Base-by-base conservation (phyloP, 1,140 invertebrate species). In the Aplysia californica region DNA sequence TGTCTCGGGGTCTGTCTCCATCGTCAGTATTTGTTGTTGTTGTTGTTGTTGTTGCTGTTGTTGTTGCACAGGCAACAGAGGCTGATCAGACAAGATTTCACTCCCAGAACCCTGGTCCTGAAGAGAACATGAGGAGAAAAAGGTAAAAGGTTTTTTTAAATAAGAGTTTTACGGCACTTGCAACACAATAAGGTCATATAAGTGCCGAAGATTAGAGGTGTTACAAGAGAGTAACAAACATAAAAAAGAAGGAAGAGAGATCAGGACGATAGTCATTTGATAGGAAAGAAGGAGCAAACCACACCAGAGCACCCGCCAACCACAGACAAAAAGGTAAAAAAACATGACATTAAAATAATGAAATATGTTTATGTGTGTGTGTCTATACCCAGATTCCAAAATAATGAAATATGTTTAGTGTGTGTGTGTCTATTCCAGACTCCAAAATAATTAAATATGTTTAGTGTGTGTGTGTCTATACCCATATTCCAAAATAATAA, bases 21-120 rank as follows among this genome's bases (percentile, higher is more conserved):
- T 65, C 5, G 41, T 61, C 1, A 26, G 58, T 26, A 73, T 50
- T n/a, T 44, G 55, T 6, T 66, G 59, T n/a, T 66, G 58, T 1
- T 50, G 59, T 58, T 75, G 38, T 10, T 75, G 50, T 31, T 61
- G 59, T 41, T 56, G 3, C 3, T 39, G 31, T 21, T 61, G 58
- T 58, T 61, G 36, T 50, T 73, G 68, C 2, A 56, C 68, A n/a
- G 68, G 31, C 26, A 50, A 58, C 0, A 35, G 59, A 1, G 70
- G 58, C 36, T 73, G 70, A 61, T 58, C 38, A 2, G 66, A 41
- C 18, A 75, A 23, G 23, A 75, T 75, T 35, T 75, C 72, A 75
- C 56, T 73, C 1, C 72, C 72, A 31, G 72, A 75, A 59, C 72
- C 59, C 29, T 75, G 72, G 41, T 75, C 72, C 72, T 75, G 29